Conservation (phyloP, 1,140 invertebrate species). For the Mycetomoellerius zeteki region DNA sequence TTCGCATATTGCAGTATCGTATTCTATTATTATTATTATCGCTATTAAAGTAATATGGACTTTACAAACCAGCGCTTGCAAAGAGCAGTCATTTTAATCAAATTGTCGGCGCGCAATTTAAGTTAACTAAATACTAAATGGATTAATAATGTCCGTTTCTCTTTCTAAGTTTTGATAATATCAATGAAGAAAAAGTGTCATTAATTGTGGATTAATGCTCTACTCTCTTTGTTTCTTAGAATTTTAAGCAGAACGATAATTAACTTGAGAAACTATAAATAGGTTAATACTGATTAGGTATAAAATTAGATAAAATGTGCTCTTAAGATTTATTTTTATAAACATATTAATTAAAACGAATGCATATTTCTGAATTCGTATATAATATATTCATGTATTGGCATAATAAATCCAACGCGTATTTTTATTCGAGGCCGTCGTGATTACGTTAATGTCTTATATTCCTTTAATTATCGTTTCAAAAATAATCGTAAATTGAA, state of each 20-base stretch:
- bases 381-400: background rate
- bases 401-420: background rate
- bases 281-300: background rate
- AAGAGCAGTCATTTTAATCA: background rate
- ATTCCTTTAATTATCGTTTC: background rate
- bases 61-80: background rate
- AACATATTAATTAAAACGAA: background rate
- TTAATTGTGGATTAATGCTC: background rate
- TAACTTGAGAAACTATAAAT: background rate
- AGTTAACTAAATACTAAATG: background rate
- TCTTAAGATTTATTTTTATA: background rate
- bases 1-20: background rate
- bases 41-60: background rate
- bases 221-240: background rate
- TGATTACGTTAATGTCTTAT: background rate
- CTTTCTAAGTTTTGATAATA: background rate
- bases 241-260: background rate
- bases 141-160: background rate
- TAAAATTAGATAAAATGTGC: background rate
- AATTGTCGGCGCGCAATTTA: background rate
- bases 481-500: background rate
- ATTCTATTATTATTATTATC: conserved; percentile 15
- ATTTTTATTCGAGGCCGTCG: background rate
- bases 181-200: background rate
- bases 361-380: background rate